Conservation (phyloP, 1,140 invertebrate species). For the Hestina assimilis region DNA sequence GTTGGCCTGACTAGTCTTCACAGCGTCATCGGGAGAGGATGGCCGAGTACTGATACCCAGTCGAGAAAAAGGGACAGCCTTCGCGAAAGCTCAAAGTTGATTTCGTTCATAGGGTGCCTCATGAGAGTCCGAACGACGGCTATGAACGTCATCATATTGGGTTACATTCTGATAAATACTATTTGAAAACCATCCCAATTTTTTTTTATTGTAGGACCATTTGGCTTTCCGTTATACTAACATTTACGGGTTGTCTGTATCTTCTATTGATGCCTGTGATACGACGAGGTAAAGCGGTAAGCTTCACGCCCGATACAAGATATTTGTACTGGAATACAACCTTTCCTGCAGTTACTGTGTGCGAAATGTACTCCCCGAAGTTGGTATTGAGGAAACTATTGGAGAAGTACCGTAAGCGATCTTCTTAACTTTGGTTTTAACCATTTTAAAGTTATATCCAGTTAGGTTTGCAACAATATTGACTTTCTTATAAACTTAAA, state of each 20-base stretch:
- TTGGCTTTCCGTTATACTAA: slow-evolving; percentile 59
- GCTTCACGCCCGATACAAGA: slow-evolving; percentile 77
- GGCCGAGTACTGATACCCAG: too few species aligned
- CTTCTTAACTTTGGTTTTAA: too few species aligned
- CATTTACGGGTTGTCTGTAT: slow-evolving; percentile 56
- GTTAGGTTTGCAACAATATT: too few species aligned
- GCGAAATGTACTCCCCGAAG: slow-evolving; percentile 68
- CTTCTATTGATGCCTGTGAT: slow-evolving; percentile 57
- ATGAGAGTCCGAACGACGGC: too few species aligned
- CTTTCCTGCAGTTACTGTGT: slow-evolving; percentile 79
- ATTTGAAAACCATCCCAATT: not conserved
- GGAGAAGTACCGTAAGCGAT: slow-evolving; percentile 42
- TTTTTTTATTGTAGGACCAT: slow-evolving; percentile 48
- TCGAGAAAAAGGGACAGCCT: too few species aligned
- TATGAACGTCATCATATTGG: too few species aligned
- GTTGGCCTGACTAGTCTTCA: too few species aligned
- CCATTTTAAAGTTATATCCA: too few species aligned
- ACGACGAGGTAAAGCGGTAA: slow-evolving; percentile 60
- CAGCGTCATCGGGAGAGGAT: too few species aligned
- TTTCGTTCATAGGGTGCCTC: too few species aligned
- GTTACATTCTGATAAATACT: not conserved
- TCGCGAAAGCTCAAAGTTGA: too few species aligned
- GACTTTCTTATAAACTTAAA: too few species aligned
- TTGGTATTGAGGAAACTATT: slow-evolving; percentile 41
- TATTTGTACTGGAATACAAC: slow-evolving; percentile 79